A percentile compares a stretch with the other conserved stretches of the same genome.
Evolutionary conservation across 1,140 invertebrate species (phyloP).

Genomic region (Eufriesea mexicana): DNA sequence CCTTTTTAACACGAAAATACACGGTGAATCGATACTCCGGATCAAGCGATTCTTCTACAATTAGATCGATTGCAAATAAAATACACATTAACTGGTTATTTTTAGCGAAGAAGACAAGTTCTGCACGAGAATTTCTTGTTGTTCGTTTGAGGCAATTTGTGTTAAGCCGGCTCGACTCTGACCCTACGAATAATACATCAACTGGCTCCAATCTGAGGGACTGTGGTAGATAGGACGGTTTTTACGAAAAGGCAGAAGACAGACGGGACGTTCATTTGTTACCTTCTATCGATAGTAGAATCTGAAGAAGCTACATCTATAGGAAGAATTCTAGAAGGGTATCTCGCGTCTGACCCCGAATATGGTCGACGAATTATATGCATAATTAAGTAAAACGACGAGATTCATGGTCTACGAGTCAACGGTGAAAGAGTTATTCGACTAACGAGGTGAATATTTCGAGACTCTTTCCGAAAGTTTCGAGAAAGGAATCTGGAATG

Average conservation of each 20-base stretch:
- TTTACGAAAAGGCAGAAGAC: slow-evolving; percentile 1
- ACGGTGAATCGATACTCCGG: too few species aligned
- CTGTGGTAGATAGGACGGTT: background rate
- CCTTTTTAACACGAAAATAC: background rate
- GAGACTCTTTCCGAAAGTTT: background rate
- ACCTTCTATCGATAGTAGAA: background rate
- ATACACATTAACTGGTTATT: background rate
- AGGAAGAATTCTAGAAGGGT: background rate
- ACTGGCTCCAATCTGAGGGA: background rate
- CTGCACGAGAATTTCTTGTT: background rate
- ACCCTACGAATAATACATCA: background rate
- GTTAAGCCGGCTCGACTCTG: background rate
- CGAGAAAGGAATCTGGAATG: background rate
- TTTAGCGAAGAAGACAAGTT: background rate
- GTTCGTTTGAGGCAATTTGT: slow-evolving; percentile 10
- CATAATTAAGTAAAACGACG: background rate
- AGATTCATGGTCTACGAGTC: too few species aligned
- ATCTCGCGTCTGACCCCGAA: background rate
- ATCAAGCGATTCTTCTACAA: too few species aligned
- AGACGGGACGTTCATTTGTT: background rate
- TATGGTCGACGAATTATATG: background rate
- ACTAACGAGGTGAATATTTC: background rate
- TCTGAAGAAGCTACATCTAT: background rate
- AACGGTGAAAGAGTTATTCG: background rate
- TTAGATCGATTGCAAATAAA: too few species aligned